Evolutionary conservation across 2,888 invertebrate genomes (phyloP), one percentile per base, ranked within the genome.

Genomic region (Geotrupes spiniger): DNA sequence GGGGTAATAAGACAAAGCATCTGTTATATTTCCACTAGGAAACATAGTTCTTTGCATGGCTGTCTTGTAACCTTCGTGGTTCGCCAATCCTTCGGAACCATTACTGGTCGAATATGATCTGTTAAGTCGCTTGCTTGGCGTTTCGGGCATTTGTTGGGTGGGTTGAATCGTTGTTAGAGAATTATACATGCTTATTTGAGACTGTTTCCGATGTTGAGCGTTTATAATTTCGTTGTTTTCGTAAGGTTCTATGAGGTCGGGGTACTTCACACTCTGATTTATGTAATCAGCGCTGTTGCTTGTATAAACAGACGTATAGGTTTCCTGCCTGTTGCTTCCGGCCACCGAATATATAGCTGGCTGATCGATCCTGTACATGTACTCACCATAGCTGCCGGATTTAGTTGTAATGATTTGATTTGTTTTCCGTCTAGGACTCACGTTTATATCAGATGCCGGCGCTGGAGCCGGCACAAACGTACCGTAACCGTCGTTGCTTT

Each of bases 1-100:
- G 1, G 90, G 90, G 69, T 91, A 91, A 61, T 89, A 91, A 0
- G 87, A 86, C 4, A 91, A 73, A 9, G 89, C 87, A 67, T 91
- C 90, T 0, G 88, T 90, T 15, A 91, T 78, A 65, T 80, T 82
- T 2, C 85, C 83, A 1, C 84, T 80, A 29, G 87, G 86, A 63
- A 85, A 87, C 74, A 82, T 84, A 25, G 81, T 76, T 46, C 85
- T 77, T 63, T 84, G 82, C 71, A 81, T 78, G 1, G 79, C 77
- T 29, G 76, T 74, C 72, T 85, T 85, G 63, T 83, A 84, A 10
- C 75, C 76, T 42, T 86, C 85, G 61, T 85, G 75, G 53, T 83
- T 79, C 63, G 81, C 65, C 65, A 82, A 63, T 15, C 78, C 75
- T 53, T 84, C 83, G 46, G 59, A 53, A 16, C 76, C 64, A 54